Conservation (phyloP, 2,888 invertebrate species). For the Melanostoma scalare region DNA sequence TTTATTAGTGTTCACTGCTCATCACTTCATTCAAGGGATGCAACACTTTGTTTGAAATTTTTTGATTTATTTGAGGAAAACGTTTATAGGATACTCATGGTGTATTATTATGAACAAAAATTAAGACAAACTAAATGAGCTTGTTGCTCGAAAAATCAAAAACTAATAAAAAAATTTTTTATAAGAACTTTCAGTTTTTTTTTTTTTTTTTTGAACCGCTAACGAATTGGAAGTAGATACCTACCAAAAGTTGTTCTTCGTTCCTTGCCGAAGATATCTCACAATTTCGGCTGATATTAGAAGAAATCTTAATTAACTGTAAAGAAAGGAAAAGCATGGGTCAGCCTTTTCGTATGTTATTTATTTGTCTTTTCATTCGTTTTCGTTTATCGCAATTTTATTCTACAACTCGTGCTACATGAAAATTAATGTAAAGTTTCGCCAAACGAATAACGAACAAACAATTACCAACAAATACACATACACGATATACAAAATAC, state of each 20-base stretch:
- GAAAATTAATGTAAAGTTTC: constrained; percentile 51
- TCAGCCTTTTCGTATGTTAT: constrained; percentile 56
- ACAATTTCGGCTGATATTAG: constrained; percentile 79
- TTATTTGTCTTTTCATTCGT: constrained; percentile 56
- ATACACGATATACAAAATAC: constrained; percentile 42
- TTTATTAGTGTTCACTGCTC: neutral
- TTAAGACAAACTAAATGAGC: neutral
- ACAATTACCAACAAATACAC: constrained; percentile 53
- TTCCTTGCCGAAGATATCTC: constrained; percentile 75
- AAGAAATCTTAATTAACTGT: constrained; percentile 79
- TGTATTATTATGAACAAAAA: neutral
- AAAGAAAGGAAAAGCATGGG: constrained; percentile 73
- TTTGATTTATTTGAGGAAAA: too few species aligned
- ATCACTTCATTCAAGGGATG: too few species aligned
- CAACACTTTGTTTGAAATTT: too few species aligned
- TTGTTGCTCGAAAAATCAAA: constrained; percentile 20
- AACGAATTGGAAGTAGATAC: constrained; percentile 36
- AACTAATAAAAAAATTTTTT: neutral
- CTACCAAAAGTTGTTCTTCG: constrained; percentile 69
- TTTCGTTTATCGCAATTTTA: constrained; percentile 56
- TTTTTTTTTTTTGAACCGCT: neutral
- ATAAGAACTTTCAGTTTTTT: too few species aligned
- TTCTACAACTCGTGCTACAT: constrained; percentile 69
- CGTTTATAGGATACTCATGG: too few species aligned
- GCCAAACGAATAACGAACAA: constrained; percentile 41